Conservation (phyloP, 2,888 invertebrate species). For the Phlogophora meticulosa region DNA sequence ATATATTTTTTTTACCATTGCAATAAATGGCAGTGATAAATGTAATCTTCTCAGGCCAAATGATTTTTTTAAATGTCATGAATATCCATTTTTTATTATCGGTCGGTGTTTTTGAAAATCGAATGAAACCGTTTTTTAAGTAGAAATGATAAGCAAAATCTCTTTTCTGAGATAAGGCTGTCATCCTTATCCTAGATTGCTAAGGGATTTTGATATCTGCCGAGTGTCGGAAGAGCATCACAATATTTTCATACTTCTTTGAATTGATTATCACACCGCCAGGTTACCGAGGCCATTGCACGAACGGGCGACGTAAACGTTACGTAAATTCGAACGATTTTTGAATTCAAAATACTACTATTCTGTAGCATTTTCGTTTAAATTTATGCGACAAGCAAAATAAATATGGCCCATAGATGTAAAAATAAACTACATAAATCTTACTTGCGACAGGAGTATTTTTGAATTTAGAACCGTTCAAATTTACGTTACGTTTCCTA, state of each 20-base stretch:
- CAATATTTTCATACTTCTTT: constrained; percentile 2
- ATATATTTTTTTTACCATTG: too few species aligned
- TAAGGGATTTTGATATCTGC: constrained; percentile 1
- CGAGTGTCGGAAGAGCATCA: background rate
- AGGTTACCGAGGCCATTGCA: too few species aligned
- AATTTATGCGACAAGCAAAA: too few species aligned
- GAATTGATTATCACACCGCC: background rate
- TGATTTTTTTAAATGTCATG: background rate
- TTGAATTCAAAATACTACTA: too few species aligned
- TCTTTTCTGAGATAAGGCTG: constrained; percentile 10
- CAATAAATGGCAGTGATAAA: too few species aligned
- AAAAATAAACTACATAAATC: too few species aligned
- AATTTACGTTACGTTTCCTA: too few species aligned
- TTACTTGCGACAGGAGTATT: too few species aligned
- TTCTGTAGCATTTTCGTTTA: too few species aligned
- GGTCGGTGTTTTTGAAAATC: background rate
- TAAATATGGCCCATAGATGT: too few species aligned
- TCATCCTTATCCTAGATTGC: constrained; percentile 18
- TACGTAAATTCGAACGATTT: background rate
- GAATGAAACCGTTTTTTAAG: background rate
- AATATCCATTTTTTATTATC: background rate
- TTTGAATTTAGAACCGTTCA: too few species aligned
- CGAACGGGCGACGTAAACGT: background rate
- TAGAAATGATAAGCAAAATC: constrained; percentile 23
- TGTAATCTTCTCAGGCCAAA: too few species aligned